phyloP scores from a whole-genome alignment of 2,888 invertebrate genomes.

The Drosophila robusta region DNA sequence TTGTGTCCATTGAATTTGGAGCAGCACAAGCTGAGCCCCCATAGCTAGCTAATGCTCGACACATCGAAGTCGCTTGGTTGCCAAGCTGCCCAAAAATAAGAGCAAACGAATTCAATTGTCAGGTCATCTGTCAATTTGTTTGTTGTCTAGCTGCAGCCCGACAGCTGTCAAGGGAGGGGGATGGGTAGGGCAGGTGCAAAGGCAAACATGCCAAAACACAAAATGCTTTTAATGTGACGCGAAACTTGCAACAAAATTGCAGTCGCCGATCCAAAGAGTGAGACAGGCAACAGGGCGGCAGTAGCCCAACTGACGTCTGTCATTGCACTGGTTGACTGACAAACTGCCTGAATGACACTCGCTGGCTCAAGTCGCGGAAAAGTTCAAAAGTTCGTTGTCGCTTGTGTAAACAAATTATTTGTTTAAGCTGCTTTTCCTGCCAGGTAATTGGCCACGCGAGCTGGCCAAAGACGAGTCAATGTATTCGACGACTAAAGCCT shows the following conservation, averaged over 20 bases:
- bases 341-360: slow-evolving; percentile 32
- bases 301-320: slow-evolving; percentile 46
- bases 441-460: slow-evolving; percentile 75
- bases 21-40: slow-evolving; percentile 20
- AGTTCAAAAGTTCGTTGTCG: slow-evolving; percentile 79
- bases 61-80: slow-evolving; percentile 28
- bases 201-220: slow-evolving; percentile 64
- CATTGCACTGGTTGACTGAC: slow-evolving; percentile 9
- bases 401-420: slow-evolving; percentile 81
- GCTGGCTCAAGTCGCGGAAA: slow-evolving; percentile 56
- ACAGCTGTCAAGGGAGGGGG: slow-evolving; percentile 65
- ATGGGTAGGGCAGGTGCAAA: slow-evolving; percentile 40
- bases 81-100: slow-evolving; percentile 33
- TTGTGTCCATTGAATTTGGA: slow-evolving; percentile 47
- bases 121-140: slow-evolving; percentile 80
- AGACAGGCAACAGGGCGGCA: slow-evolving; percentile 37
- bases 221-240: slow-evolving; percentile 78
- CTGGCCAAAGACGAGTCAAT: slow-evolving; percentile 38
- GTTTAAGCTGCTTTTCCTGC: slow-evolving; percentile 62
- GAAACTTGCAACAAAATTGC: slow-evolving; percentile 74
- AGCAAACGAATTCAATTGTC: slow-evolving; percentile 75
- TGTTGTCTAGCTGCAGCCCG: slow-evolving; percentile 67
- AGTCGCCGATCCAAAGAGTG: slow-evolving; percentile 29
- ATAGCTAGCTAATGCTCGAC: slow-evolving; percentile 20
- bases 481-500: slow-evolving; percentile 16